Base-by-base conservation (phyloP, 2,113 vertebrate genomes). In the Bos javanicus region DNA sequence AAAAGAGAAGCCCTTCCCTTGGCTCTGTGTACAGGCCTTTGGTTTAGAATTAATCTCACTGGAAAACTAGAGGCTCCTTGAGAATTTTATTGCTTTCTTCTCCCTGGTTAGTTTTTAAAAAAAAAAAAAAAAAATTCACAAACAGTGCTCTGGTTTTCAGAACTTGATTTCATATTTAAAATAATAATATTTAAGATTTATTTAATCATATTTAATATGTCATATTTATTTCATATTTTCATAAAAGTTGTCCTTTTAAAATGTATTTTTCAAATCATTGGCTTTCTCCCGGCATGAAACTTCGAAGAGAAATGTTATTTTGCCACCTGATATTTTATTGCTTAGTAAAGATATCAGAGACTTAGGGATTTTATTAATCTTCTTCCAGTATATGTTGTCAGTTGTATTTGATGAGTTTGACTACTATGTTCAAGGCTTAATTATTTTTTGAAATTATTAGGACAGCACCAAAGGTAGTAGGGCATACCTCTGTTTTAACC, bases 201-300 rank as follows among this genome's bases (percentile, higher is more conserved):
- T n/a, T 67, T 67, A 36, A 36, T 36, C n/a, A 67, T n/a, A n/a
- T 21, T 19, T n/a, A 67, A n/a, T 19, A 64, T 64, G n/a, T n/a
- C 14, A 62, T 30, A 30, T 62, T 30, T 60, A 14, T 60, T 30
- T 62, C 6, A n/a, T n/a, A 19, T 67, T 67, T 67, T n/a, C 62
- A 67, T 67, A 67, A 94, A 76, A 74, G 33, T 88, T 92, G 30
- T 50, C 80, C 80, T 89, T 95, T 93, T 43, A 60, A 57, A 94
- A 56, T 92, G 21, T 50, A 95, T 94, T 94, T 95, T 30, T n/a
- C 85, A 90, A 84, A 64, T 87, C n/a, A 71, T 92, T 90, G 50
- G 43, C 30, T 94, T 92, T 92, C 80, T 92, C 28, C 39, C 81
- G 13, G 8, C 54, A 50, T 93, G 33, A 78, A 78, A 46, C 89